phyloP scores from a whole-genome alignment of 2,888 invertebrate genomes.

The Drosophila nr. perissopoda region DNA sequence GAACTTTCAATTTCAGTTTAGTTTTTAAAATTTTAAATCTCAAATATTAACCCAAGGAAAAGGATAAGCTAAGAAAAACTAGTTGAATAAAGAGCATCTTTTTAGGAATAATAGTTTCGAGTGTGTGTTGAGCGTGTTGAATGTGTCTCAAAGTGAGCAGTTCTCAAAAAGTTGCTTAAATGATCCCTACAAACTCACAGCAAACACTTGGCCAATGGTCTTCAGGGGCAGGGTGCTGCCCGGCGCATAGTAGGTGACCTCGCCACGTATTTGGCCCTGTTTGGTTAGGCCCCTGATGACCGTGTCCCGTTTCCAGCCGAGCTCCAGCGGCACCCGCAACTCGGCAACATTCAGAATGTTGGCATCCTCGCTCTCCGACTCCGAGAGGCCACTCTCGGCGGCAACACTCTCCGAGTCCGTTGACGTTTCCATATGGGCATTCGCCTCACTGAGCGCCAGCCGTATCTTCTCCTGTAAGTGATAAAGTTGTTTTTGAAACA shows the following conservation, averaged over 20 bases:
- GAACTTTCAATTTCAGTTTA: neutral
- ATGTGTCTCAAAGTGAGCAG: neutral
- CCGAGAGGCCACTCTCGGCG: conserved; percentile 87
- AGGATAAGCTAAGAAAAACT: neutral
- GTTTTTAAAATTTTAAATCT: neutral
- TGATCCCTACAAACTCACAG: conserved; percentile 86
- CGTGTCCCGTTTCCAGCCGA: conserved; percentile 97
- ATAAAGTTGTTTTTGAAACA: neutral
- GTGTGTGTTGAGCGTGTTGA: neutral
- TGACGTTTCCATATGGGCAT: conserved; percentile 86
- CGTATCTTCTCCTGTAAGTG: conserved; percentile 86
- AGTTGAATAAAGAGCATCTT: neutral
- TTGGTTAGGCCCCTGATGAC: conserved; percentile 94
- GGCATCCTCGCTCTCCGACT: conserved; percentile 87
- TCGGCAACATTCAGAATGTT: conserved; percentile 86
- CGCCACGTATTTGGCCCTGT: conserved; percentile 95
- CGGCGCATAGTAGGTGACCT: conserved; percentile 94
- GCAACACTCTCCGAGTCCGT: conserved; percentile 88
- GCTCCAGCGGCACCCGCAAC: conserved; percentile 88
- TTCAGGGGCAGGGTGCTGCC: conserved; percentile 88
- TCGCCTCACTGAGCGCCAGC: conserved; percentile 86
- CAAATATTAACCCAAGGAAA: no score
- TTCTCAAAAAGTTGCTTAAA: neutral
- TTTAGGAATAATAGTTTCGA: neutral
- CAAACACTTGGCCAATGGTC: conserved; percentile 88